Evolutionary conservation across 2,797 vertebrate species (phyloP).

Genomic region (Vespertilio murinus): DNA sequence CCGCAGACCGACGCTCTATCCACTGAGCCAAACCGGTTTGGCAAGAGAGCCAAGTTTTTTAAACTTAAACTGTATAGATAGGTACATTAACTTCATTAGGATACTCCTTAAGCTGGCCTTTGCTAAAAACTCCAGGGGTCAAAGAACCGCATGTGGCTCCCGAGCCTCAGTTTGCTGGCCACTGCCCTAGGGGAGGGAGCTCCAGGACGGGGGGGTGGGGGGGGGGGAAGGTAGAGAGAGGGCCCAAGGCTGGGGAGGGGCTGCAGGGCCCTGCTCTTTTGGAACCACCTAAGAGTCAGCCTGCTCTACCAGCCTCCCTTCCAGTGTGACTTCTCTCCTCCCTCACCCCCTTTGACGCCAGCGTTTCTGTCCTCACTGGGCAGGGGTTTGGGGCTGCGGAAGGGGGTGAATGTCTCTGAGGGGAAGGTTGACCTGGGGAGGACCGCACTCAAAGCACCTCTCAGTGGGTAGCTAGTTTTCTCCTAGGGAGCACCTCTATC

Average conservation of each 20-base stretch:
- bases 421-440: background rate
- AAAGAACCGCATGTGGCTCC: no score
- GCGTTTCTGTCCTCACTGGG: background rate
- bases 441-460: background rate
- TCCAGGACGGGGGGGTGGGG: background rate
- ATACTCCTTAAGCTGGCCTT: no score
- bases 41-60: no score
- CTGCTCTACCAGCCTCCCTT: background rate
- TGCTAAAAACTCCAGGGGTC: no score
- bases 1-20: no score
- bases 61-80: no score
- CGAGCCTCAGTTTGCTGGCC: no score
- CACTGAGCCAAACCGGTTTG: no score
- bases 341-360: background rate
- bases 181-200: background rate
- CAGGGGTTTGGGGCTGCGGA: background rate
- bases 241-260: background rate
- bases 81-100: no score
- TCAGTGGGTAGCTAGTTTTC: background rate
- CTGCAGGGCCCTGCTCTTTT: background rate
- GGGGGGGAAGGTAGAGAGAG: no score
- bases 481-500: background rate
- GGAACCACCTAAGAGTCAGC: background rate
- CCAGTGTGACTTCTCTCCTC: no score
- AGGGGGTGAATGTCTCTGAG: background rate